Base-by-base conservation (phyloP, 2,113 vertebrate species). In the Podilymbus podiceps region DNA sequence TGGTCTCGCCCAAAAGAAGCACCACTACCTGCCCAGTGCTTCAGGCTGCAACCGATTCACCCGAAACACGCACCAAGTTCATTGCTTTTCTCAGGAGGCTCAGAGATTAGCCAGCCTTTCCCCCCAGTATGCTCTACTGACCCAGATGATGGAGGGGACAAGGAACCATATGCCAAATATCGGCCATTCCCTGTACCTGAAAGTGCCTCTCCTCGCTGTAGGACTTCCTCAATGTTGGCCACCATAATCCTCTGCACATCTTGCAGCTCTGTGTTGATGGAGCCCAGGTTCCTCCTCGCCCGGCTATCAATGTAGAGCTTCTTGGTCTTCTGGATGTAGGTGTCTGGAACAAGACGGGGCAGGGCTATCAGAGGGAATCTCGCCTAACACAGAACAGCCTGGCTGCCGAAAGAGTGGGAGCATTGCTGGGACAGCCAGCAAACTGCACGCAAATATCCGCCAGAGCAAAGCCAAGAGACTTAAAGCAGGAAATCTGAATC, bases 161-260 rank as follows among this genome's bases (percentile, higher is more conserved):
- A 28, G 13, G 67, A 77, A 17, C 27, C 7, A 2, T 15, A 47
- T 20, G 44, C 14, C 62, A 68, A 67, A 12, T 19, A 21, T 5
- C 2, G 0, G 35, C 68, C 25, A 30, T 5, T 52, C 20, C 15
- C 55, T 60, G 88, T 97, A 99, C 99, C 99, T 91, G 99, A 99
- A 71, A 99, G 98, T 1, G 99, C 99, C 92, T 99, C 99, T 95
- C 99, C 99, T 80, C 99, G 97, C 94, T 99, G 99, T 78, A 99
- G 95, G 72, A 99, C 99, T 95, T 99, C 99, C 95, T 99, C 99
- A 6, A 99, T 99, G 94, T 99, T 99, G 9, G 99, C 99, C 97
- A 99, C 99, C 99, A 99, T 99, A 97, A 99, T 99, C 97, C 99
- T 99, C 98, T 99, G 99, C 27, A 99, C 99, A 27, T 99, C 99